Conservation (phyloP, 2,113 vertebrate genomes). For the Ibidorhyncha struthersii region DNA sequence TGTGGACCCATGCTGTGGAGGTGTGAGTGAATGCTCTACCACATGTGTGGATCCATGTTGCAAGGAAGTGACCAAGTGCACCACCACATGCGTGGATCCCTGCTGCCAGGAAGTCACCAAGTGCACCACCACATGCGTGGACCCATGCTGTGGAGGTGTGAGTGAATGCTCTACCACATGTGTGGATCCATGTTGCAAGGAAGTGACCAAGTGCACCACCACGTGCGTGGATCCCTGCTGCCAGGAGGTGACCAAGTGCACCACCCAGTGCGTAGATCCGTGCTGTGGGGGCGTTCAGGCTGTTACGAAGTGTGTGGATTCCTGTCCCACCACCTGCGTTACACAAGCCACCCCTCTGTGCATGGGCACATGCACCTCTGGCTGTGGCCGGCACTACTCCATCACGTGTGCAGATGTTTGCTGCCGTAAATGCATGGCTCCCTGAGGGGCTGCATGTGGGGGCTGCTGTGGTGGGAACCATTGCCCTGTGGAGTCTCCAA, state of each 20-base stretch:
- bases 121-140: not conserved
- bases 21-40: not conserved
- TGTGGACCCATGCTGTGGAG: rapidly evolving
- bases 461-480: rapidly evolving
- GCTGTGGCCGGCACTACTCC: not conserved
- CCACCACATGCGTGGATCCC: rapidly evolving
- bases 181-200: not conserved
- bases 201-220: not conserved
- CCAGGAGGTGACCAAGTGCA: rapidly evolving
- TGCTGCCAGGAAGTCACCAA: not conserved
- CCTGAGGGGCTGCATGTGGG: not conserved
- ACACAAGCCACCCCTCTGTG: not conserved
- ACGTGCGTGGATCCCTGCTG: not conserved
- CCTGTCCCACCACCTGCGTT: not conserved
- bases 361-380: rapidly evolving
- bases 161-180: not conserved
- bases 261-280: rapidly evolving
- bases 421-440: not conserved
- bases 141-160: rapidly evolving
- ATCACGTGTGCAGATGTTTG: not conserved
- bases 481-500: not conserved
- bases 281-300: not conserved
- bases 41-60: rapidly evolving
- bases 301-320: not conserved
- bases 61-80: rapidly evolving